Evolutionary conservation across 1,140 invertebrate genomes (phyloP).

Genomic region (Brachionus plicatilis): DNA sequence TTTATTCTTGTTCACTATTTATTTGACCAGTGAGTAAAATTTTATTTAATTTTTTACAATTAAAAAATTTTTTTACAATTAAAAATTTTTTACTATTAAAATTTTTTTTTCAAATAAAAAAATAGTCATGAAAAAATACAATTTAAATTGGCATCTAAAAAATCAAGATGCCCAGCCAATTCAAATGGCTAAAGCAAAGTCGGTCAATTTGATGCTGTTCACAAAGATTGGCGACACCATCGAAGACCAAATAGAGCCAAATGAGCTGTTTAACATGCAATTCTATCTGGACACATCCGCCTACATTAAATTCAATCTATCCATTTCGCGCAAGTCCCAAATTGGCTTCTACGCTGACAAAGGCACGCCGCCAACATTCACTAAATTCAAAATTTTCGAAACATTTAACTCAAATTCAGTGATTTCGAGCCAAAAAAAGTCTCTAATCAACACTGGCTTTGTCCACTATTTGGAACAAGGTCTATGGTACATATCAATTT

Average conservation of each 20-base stretch:
- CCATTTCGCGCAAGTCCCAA: neutral
- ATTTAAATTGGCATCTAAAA: conserved; percentile 1
- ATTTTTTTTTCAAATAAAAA: neutral
- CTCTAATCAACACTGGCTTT: neutral
- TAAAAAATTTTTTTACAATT: neutral
- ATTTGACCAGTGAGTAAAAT: neutral
- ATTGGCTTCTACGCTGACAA: conserved; percentile 24
- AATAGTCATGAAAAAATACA: neutral
- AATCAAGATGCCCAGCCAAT: neutral
- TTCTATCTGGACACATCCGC: conserved; percentile 3
- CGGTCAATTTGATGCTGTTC: conserved; percentile 17
- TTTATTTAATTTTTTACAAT: neutral
- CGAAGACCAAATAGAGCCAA: neutral
- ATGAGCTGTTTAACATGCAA: conserved; percentile 27
- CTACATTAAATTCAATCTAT: conserved; percentile 30
- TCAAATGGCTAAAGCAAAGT: neutral
- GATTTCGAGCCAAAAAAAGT: neutral
- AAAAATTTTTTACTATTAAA: neutral
- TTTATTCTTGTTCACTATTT: conserved; percentile 17
- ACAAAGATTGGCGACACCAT: conserved; percentile 26
- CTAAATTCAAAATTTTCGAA: conserved; percentile 23
- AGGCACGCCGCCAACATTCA: neutral
- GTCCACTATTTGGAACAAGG: conserved; percentile 25
- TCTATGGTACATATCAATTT: conserved; percentile 21
- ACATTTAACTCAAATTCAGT: neutral